Conservation (phyloP, 2,888 invertebrate genomes). For the Hirtodrosophila cameraria region DNA sequence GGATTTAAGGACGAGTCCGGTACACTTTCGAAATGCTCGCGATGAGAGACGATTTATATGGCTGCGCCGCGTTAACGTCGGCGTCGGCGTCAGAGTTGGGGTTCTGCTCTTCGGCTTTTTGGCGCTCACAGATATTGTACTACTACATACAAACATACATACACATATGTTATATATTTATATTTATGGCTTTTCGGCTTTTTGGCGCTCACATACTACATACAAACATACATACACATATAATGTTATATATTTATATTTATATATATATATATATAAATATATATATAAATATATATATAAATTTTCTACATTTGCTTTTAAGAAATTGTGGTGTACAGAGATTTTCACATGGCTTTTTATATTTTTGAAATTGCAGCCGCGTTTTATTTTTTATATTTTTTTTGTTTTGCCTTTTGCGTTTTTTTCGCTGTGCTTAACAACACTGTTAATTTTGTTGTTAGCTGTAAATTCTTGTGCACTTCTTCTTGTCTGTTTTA, state of each 20-base stretch:
- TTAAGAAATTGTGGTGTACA: slow-evolving; percentile 80
- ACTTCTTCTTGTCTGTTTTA: slow-evolving; percentile 3
- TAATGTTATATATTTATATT: slow-evolving; percentile 35
- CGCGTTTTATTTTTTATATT: slow-evolving; percentile 29
- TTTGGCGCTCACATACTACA: slow-evolving; percentile 71
- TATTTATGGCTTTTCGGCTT: slow-evolving; percentile 75
- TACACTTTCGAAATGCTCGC: slow-evolving; percentile 59
- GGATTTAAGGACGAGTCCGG: slow-evolving; percentile 28
- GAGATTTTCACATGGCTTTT: slow-evolving; percentile 72
- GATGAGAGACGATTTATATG: slow-evolving; percentile 70
- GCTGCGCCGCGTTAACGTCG: slow-evolving; percentile 53
- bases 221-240: slow-evolving; percentile 48
- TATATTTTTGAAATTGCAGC: slow-evolving; percentile 37
- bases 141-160: slow-evolving; percentile 45
- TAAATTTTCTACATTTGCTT: slow-evolving; percentile 63
- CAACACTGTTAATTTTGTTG: slow-evolving; percentile 12
- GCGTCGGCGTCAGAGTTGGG: slow-evolving; percentile 36
- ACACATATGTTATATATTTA: slow-evolving; percentile 51
- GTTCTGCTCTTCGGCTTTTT: slow-evolving; percentile 71
- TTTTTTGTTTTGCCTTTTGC: slow-evolving; percentile 20
- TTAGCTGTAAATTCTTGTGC: slow-evolving; percentile 25
- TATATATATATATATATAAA: slow-evolving; percentile 36
- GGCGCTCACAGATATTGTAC: slow-evolving; percentile 69
- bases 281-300: slow-evolving; percentile 40
- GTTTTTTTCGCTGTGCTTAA: slow-evolving; percentile 22